phyloP scores from a whole-genome alignment of 2,888 invertebrate genomes.

The Ecdyonurus torrentis region DNA sequence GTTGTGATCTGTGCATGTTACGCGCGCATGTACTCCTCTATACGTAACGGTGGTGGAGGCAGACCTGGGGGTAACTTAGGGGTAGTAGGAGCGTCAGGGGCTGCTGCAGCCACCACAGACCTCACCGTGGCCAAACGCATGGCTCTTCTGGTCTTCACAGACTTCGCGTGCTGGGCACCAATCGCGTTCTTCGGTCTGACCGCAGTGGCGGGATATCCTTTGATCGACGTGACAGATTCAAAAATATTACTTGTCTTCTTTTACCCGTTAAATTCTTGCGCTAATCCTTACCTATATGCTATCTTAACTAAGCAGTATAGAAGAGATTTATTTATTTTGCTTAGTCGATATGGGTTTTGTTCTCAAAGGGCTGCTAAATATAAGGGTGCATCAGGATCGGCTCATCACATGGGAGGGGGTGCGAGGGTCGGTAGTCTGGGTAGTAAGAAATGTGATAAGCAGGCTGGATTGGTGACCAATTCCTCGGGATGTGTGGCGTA shows the following conservation, averaged over 20 bases:
- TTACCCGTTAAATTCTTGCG: slow-evolving; percentile 49
- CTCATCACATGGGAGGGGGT: background rate
- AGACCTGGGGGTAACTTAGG: background rate
- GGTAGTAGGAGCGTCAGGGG: background rate
- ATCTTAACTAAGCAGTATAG: slow-evolving; percentile 47
- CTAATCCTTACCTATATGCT: slow-evolving; percentile 51
- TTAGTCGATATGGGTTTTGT: slow-evolving; percentile 31
- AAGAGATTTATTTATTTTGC: slow-evolving; percentile 35
- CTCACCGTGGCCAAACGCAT: slow-evolving; percentile 42
- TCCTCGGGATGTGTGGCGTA: background rate
- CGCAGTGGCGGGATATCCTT: slow-evolving; percentile 41
- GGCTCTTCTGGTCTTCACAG: slow-evolving; percentile 47
- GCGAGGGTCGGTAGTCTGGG: background rate
- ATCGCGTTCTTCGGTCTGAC: slow-evolving; percentile 48
- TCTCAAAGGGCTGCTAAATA: slow-evolving; percentile 28
- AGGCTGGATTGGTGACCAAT: background rate
- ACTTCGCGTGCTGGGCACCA: slow-evolving; percentile 44
- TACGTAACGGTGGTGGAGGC: slow-evolving; percentile 24
- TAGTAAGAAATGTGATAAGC: background rate
- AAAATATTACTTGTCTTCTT: slow-evolving; percentile 43
- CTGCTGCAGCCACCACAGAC: slow-evolving; percentile 24
- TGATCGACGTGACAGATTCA: slow-evolving; percentile 36
- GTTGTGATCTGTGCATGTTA: slow-evolving; percentile 70
- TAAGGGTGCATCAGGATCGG: slow-evolving; percentile 23
- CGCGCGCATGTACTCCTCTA: slow-evolving; percentile 68